Base-by-base conservation (phyloP, 1,140 invertebrate genomes). In the Bombus superbus region DNA sequence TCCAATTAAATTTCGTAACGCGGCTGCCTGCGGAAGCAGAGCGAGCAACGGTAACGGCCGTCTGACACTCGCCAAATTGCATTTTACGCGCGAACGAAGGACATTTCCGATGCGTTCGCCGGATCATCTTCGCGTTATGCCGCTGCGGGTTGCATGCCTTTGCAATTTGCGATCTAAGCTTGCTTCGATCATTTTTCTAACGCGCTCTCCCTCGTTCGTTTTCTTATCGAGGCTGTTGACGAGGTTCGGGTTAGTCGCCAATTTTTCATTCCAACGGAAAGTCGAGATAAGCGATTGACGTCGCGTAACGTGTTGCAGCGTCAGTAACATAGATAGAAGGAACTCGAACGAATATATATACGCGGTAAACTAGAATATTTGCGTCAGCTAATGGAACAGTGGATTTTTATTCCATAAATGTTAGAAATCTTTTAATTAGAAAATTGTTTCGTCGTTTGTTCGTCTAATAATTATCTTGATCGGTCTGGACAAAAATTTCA, bases 1-100 rank as follows among this genome's bases (percentile, higher is more conserved):
- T 94, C 91, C 92, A 95, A 95, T 95, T 94, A 94, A 94, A 94
- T 94, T 94, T 92, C 81, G 89, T 93, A 92, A 93, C 91, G 88
- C 81, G 85, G 42, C 44, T 62, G 81, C 40, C 72, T 74, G 72
- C 82, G 84, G 88, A 64, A 87, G 85, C 79, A 53, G 82, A 44
- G 57, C 32, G 69, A 59, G 68, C 35, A 85, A 71, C 83, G 80
- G 82, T 64, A 83, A 81, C 85, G 66, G 75, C 40, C 53, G 75
- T 85, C 86, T 88, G 90, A 90, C 90, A 90, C 89, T 87, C 79
- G 87, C 84, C 81, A 92, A 92, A 93, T 93, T 93, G 84, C 90
- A 91, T 93, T 91, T 92, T 92, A 93, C 88, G 86, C 83, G 75
- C 74, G 73, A 81, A 69, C 83, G 62, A 85, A 69, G 76, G 62